Evolutionary conservation across 2,113 vertebrate species (phyloP), one percentile per base, ranked within the genome.

Genomic region (Hippocampus guttulatus): DNA sequence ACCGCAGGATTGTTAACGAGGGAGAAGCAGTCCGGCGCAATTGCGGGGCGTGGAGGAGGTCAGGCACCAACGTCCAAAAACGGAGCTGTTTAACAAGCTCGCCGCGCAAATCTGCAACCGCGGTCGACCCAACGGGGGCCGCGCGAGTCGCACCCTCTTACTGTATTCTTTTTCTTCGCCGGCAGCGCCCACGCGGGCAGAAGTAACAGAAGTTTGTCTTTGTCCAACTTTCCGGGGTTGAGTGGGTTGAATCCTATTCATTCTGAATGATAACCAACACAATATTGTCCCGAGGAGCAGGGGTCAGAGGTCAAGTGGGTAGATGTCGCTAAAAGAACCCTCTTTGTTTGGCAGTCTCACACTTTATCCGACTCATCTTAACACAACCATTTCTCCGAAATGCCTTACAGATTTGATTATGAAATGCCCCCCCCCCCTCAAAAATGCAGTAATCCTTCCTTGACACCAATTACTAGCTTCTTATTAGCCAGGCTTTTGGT

Each of bases 1-100:
- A 41, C 61, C 61, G 33, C 61, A 63, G 60, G 60, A 63, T 33
- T 64, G 40, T 45, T 64, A 64, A 65, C 64, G 14, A 65, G 41
- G n/a, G 43, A 27, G 15, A 27, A n/a, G n/a, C 40, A 45, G 21
- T 45, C 38, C 63, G 9, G 55, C 14, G 63, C 47, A 65, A 65
- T 65, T 65, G n/a, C n/a, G n/a, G 58, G 15, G 27, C 27, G 58
- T 33, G 27, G 25, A 8, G 27, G 25, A 61, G 58, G 58, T 33
- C 58, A 61, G 58, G 25, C 58, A 16, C 58, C 27, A 33, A 33
- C 58, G 14, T 61, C 58, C 58, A 6, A 61, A 61, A 33, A 61
- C 14, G 27, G 58, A 61, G 16, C 27, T 18, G 11, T 27, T 58
- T 33, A 61, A 61, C 58, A 61, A 61, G 58, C 58, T 61, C 27